phyloP scores from a whole-genome alignment of 1,140 invertebrate genomes.

The Psix sp. region DNA sequence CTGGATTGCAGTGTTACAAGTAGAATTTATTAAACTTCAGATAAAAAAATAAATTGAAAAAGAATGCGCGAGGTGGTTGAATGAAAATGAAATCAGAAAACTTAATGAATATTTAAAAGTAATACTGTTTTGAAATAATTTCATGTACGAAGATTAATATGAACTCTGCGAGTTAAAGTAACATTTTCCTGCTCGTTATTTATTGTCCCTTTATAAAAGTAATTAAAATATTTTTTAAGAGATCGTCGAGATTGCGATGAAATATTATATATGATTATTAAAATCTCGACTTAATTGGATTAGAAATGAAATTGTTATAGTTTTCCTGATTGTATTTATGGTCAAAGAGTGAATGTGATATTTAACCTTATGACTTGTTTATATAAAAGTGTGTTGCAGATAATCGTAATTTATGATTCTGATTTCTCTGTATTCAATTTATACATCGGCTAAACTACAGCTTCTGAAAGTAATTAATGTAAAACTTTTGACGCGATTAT shows the following conservation, averaged over 20 bases:
- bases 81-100: constrained; percentile 20
- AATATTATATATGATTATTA: no score
- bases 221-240: constrained; percentile 17
- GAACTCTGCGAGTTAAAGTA: neutral
- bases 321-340: constrained; percentile 25
- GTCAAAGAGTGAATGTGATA: constrained; percentile 13
- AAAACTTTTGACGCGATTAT: constrained; percentile 10
- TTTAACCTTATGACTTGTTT: constrained; percentile 13
- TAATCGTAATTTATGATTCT: constrained; percentile 17
- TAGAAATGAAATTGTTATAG: no score
- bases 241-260: no score
- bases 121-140: constrained; percentile 19
- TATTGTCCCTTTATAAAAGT: constrained; percentile 7
- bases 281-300: no score
- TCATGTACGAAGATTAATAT: neutral
- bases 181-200: constrained; percentile 23
- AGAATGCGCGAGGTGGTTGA: neutral
- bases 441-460: constrained; percentile 23
- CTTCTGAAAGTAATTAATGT: constrained; percentile 21
- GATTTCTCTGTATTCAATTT: constrained; percentile 26
- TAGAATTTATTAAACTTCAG: constrained; percentile 28
- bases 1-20: constrained; percentile 9
- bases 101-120: constrained; percentile 15
- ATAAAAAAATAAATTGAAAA: constrained; percentile 33
- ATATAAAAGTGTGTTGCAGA: constrained; percentile 27